Evolutionary conservation across 2,888 invertebrate genomes (phyloP).

Genomic region (Anodontia alba): DNA sequence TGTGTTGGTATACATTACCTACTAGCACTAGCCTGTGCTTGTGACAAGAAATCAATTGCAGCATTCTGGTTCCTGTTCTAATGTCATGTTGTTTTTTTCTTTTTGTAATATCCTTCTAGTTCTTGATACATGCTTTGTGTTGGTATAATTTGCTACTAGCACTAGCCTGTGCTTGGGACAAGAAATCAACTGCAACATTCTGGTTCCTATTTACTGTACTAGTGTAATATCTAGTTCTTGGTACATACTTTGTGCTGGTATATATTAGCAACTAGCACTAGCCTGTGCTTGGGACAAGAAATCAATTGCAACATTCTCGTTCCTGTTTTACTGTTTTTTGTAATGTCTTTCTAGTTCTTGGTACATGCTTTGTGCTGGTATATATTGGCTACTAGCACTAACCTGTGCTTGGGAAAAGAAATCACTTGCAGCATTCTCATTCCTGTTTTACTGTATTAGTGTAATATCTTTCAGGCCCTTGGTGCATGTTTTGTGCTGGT

Average conservation of each 20-base stretch:
- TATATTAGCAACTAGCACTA: slow-evolving; percentile 12
- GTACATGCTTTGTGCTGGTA: slow-evolving; percentile 25
- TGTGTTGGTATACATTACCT: background rate
- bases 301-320: no score
- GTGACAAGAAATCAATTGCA: background rate
- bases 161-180: slow-evolving; percentile 25
- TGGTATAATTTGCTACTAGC: background rate
- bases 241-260: slow-evolving; percentile 25
- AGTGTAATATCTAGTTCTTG: slow-evolving; percentile 3
- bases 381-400: slow-evolving; percentile 9
- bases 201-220: background rate
- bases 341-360: slow-evolving; percentile 11
- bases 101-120: background rate
- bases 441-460: background rate
- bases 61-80: background rate
- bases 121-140: background rate
- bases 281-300: slow-evolving; percentile 29
- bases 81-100: no score
- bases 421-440: background rate
- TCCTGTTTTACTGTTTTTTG: no score
- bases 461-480: background rate
- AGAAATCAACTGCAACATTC: background rate
- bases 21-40: slow-evolving; percentile 10
- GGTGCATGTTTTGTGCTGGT: slow-evolving; percentile 1
- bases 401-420: slow-evolving; percentile 16